Percentiles rank a stretch among this genome's conserved stretches.
Conservation (phyloP, 2,797 vertebrate species). For the Varecia variegata region DNA sequence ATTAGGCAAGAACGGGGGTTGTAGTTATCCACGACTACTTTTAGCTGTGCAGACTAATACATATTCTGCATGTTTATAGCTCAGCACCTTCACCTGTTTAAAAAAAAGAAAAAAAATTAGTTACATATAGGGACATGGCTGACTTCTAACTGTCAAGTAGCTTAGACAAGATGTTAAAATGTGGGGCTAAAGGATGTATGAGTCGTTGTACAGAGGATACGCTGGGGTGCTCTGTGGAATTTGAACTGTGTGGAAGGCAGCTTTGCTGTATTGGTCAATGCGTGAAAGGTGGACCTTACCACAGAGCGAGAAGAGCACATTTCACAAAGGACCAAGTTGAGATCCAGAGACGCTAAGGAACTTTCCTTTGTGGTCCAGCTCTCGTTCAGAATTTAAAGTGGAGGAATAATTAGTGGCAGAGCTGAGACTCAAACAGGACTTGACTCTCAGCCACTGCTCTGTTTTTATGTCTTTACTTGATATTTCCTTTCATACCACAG, state of each 20-base stretch:
- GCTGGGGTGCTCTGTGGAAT: background rate
- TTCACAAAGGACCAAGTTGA: background rate
- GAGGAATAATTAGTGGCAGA: background rate
- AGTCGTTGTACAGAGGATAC: background rate
- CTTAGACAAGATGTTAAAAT: background rate
- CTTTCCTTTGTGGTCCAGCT: background rate
- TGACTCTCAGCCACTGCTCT: background rate
- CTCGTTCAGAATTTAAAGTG: background rate
- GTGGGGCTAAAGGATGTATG: background rate
- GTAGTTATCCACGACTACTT: constrained; percentile 66
- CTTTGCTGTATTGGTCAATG: background rate
- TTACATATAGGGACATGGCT: background rate
- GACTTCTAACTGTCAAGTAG: background rate
- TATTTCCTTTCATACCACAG: background rate
- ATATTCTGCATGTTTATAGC: constrained; percentile 77
- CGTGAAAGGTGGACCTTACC: background rate
- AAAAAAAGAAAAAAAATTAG: constrained; percentile 74
- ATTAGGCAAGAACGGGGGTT: constrained; percentile 73
- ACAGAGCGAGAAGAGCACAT: background rate
- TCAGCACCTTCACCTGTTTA: constrained; percentile 82
- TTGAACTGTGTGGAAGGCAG: background rate
- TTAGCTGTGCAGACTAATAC: constrained; percentile 33
- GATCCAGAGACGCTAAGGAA: background rate
- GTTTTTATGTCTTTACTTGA: background rate
- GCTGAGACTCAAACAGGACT: background rate